Base-by-base conservation (phyloP, 2,797 vertebrate genomes). In the Coccyzus lansbergi region DNA sequence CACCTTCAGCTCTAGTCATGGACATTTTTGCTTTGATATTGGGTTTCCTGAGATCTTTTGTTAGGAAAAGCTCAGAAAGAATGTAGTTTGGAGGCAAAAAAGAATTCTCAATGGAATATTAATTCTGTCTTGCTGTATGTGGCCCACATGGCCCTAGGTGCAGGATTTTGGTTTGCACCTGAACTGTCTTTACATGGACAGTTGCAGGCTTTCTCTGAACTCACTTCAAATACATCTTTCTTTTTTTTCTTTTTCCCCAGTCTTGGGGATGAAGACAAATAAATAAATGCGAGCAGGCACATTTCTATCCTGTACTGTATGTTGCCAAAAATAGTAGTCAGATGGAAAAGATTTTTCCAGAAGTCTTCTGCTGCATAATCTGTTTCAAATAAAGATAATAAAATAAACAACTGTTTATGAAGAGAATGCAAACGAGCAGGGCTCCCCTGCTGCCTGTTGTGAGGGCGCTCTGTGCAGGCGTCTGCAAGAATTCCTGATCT, bases 351-450 rank as follows among this genome's bases (percentile, higher is more conserved):
- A 92, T 96, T 94, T 97, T 97, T 97, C 95, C 96, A 97, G 95
- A 96, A 97, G 95, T 96, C 95, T 88, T 96, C 91, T 95, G 94
- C 89, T 86, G 82, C 70, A 71, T 97, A 93, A 96, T 97, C 96
- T 97, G 97, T 96, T 97, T 97, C 94, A 86, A 97, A 97, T 97
- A 97, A 97, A 97, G 95, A 96, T 93, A 96, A 96, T 97, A 97
- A 97, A 97, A 96, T 96, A 97, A 97, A 96, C 96, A 97, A 96
- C 94, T 97, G 94, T 97, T 97, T 97, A 97, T 97, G 95, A 96
- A 95, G 93, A 93, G 92, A 96, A 96, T 96, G 86, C 4, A 82
- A 96, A 93, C 1, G 82, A 95, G 91, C 92, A 88, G 92, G 78
- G 93, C 68, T 94, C 95, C 92, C 92, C 90, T 5, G 29, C 87